Base-by-base conservation (phyloP, 1,140 invertebrate genomes). In the Notospermus geniculatus region DNA sequence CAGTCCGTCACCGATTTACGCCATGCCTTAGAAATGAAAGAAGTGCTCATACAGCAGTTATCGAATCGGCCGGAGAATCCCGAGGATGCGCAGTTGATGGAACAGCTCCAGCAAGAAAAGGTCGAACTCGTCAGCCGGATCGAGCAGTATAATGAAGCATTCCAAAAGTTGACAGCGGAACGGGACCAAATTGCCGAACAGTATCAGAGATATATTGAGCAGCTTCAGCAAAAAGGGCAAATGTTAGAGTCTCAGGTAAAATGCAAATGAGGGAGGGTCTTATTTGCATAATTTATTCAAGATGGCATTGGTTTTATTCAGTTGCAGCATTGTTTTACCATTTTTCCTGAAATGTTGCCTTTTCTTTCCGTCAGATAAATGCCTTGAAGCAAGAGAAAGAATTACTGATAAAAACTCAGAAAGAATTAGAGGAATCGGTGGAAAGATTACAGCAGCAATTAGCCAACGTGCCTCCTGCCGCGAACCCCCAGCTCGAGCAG, bases 161-260 rank as follows among this genome's bases (percentile, higher is more conserved):
- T 77, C 52, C 72, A 77, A 59, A 74, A 70, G 54, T 45, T 79
- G 11, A 68, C 68, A 25, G 54, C 66, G 36, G 80, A 83, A 65
- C 68, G 86, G 67, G 87, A 90, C 62, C 86, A 89, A 72, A 80
- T 87, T 1, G 86, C 81, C 65, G 82, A 84, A 55, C 88, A 91
- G 68, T 92, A 91, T 80, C 88, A 90, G 74, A 87, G 87, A 65
- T 91, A 91, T 81, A 85, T 89, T 1, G 83, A 86, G 71, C 88
- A 90, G 69, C 77, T 91, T 60, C 87, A 89, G 76, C 80, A 82
- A 27, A 87, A 90, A 76, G 72, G 87, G 11, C 81, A 83, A 67
- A 73, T 77, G 57, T 71, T 86, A 27, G 77, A 82, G 13, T 79
- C 84, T 53, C 83, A 85, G 78, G 83, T 84, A 64, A 41, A 60